Evolutionary conservation across 2,113 vertebrate genomes (phyloP).

Genomic region (Pipra filicauda): DNA sequence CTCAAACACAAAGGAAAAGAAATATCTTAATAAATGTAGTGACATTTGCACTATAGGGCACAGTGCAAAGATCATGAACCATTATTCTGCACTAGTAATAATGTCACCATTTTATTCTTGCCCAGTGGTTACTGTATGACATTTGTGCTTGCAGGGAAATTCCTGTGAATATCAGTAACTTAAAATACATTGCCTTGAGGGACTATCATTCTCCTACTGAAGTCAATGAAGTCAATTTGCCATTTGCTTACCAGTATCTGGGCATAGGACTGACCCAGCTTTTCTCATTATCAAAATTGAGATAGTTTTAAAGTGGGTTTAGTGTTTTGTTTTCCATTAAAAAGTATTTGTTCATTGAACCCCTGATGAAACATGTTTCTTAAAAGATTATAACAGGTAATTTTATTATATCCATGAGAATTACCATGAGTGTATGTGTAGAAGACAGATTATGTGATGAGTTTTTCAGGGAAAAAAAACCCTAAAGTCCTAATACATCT

Average conservation of each 20-base stretch:
- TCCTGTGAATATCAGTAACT: conserved; percentile 57
- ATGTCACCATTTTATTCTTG: conserved; percentile 40
- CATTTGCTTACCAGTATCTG: background rate
- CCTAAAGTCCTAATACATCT: background rate
- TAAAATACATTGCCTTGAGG: conserved; percentile 6
- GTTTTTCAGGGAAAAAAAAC: background rate
- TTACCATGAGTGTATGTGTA: background rate
- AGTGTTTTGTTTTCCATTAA: background rate
- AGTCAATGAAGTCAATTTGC: background rate
- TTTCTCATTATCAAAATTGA: background rate
- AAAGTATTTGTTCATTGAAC: background rate
- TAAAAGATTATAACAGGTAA: background rate
- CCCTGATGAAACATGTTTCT: background rate
- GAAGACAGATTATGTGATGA: background rate
- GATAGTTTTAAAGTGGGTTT: background rate
- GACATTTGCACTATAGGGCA: conserved; percentile 65
- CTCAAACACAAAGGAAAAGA: conserved; percentile 27
- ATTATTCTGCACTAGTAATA: conserved; percentile 58
- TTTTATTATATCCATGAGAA: background rate
- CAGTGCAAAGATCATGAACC: conserved; percentile 45
- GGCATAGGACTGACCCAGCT: background rate
- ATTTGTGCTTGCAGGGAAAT: conserved; percentile 36
- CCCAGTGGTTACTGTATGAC: conserved; percentile 33
- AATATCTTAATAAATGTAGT: conserved; percentile 39
- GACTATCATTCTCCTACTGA: background rate